Evolutionary conservation across 2,888 invertebrate species (phyloP).

Genomic region (Meandrusa payeni): DNA sequence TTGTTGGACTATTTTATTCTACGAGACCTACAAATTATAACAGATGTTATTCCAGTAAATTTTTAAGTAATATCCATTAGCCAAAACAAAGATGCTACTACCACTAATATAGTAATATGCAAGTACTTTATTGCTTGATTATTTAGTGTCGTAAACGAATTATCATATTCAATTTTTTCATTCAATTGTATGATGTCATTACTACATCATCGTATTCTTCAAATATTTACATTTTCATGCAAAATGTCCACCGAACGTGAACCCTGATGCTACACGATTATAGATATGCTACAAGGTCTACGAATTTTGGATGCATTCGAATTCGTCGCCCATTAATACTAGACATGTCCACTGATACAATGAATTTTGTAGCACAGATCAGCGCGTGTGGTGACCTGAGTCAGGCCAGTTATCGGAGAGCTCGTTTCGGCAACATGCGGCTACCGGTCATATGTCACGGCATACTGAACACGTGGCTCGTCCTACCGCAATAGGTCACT

Average conservation of each 20-base stretch:
- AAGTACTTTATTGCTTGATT: conserved; percentile 3
- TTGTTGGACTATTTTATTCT: no score
- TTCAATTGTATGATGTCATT: conserved; percentile 12
- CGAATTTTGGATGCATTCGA: conserved; percentile 33
- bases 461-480: conserved; percentile 27
- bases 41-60: no score
- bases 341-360: conserved; percentile 2
- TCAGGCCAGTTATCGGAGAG: conserved; percentile 24
- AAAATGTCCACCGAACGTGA: conserved; percentile 25
- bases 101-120: no score
- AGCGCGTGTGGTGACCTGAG: conserved; percentile 12
- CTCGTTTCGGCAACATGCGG: conserved; percentile 8
- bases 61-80: no score
- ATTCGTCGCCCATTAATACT: conserved; percentile 12
- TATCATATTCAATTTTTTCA: conserved; percentile 6
- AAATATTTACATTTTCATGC: conserved; percentile 29
- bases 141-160: conserved; percentile 2
- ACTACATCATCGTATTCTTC: conserved; percentile 25
- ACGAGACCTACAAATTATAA: no score
- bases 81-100: no score
- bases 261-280: conserved; percentile 7
- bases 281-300: conserved; percentile 27
- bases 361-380: background rate
- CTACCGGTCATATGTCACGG: conserved; percentile 22
- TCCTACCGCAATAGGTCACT: conserved; percentile 52